Evolutionary conservation across 2,888 invertebrate genomes (phyloP), one percentile per base, ranked within the genome.

Genomic region (Thymelicus acteon): DNA sequence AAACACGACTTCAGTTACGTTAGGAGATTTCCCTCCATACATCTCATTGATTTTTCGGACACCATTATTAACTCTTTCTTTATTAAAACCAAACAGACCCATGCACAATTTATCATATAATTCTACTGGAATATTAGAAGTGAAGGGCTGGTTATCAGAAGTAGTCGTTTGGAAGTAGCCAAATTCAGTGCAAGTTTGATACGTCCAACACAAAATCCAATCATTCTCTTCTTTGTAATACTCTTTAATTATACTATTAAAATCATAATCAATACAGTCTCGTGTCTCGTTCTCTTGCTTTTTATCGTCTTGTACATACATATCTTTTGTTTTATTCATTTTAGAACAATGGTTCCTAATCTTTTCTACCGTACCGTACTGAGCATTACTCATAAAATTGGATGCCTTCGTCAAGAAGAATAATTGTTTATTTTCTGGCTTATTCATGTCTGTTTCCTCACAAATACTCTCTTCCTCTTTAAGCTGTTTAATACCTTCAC

Each of bases 111-210:
- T 85, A 6, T 86, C 84, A 76, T 81, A 94, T 24, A 88, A 92
- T 3, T 90, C 86, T 2, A 94, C 72, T 0, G 90, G 86, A 70
- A 95, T 79, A 31, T 90, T 87, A 37, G 88, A 82, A 2, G 94
- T 94, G 82, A 96, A 97, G 0, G 95, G 95, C 19, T 95, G 95
- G 0, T 90, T 84, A 6, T 86, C 79, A 0, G 94, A 94, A 74
- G 93, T 94, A 0, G 96, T 94, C 0, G 95, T 95, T 83, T 96
- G 96, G 82, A 94, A 97, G 81, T 95, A 97, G 40, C 97, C 96
- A 80, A 96, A 97, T 86, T 97, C 97, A 5, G 95, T 96, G 85
- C 97, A 97, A 0, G 96, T 96, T 86, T 97, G 97, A 82, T 96
- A 96, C 0, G 88, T 89, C 97, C 97, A 97, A 8, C 89, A 80